phyloP scores from a whole-genome alignment of 2,888 invertebrate species.

The Chromoteleia sp. region DNA sequence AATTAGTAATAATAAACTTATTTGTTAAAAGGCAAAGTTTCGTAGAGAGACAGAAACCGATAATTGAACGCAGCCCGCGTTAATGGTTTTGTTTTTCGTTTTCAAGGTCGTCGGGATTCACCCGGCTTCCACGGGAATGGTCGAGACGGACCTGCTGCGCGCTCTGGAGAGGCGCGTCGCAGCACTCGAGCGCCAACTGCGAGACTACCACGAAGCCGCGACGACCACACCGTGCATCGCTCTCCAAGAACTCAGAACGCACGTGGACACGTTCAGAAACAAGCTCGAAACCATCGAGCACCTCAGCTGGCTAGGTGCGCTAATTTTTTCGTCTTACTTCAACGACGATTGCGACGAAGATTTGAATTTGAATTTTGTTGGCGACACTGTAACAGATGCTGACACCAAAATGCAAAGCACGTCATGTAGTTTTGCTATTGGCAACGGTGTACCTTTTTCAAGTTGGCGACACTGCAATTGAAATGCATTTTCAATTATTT shows the following conservation, averaged over 20 bases:
- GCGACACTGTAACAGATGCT: neutral
- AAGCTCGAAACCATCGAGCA: slow-evolving; percentile 88
- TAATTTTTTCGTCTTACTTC: neutral
- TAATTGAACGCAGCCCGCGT: slow-evolving; percentile 3
- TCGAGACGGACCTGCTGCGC: slow-evolving; percentile 86
- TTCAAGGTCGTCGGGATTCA: slow-evolving; percentile 82
- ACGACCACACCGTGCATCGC: slow-evolving; percentile 85
- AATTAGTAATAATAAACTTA: too few species aligned
- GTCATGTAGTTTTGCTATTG: too few species aligned
- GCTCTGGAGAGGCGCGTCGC: slow-evolving; percentile 87
- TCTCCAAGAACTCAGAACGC: slow-evolving; percentile 86
- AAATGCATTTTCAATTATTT: neutral
- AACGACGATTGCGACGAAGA: neutral
- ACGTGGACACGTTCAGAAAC: slow-evolving; percentile 87
- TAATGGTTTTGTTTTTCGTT: slow-evolving; percentile 9
- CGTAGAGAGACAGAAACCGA: too few species aligned
- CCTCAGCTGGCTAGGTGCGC: slow-evolving; percentile 87
- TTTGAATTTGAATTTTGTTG: too few species aligned
- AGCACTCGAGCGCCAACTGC: slow-evolving; percentile 86
- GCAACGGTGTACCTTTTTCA: too few species aligned
- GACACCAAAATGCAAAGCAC: neutral
- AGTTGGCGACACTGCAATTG: neutral
- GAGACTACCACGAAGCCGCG: slow-evolving; percentile 84
- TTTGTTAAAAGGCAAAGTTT: too few species aligned
- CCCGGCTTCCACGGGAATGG: slow-evolving; percentile 81